Conservation (phyloP, 2,797 vertebrate genomes). For the Crenuchus spilurus region DNA sequence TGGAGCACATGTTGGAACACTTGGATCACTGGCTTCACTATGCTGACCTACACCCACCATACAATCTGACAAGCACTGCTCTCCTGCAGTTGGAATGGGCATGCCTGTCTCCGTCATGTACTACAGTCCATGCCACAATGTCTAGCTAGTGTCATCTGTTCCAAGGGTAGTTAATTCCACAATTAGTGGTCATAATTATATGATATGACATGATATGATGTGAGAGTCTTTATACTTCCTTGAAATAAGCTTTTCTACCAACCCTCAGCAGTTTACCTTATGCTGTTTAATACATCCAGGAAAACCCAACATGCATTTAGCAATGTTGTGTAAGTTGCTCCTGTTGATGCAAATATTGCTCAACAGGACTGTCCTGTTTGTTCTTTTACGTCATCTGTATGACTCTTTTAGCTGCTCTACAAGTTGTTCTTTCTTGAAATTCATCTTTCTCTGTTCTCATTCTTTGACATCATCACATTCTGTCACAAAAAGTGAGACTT, state of each 20-base stretch:
- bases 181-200: too few species aligned
- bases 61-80: too few species aligned
- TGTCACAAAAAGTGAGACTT: background rate
- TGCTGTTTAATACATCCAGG: background rate
- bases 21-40: too few species aligned
- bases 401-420: background rate
- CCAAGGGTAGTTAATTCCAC: too few species aligned
- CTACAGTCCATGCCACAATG: too few species aligned
- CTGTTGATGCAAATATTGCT: background rate
- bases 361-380: conserved; percentile 26
- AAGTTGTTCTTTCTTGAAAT: background rate
- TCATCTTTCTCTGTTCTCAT: background rate
- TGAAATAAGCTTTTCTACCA: background rate
- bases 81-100: too few species aligned
- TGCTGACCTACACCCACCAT: too few species aligned
- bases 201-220: too few species aligned
- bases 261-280: background rate
- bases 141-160: too few species aligned
- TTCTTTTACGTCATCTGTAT: background rate
- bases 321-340: background rate
- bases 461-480: background rate
- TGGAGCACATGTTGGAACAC: too few species aligned
- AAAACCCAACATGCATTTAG: background rate
- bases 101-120: too few species aligned
- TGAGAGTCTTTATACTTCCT: too few species aligned